Conservation (phyloP, 2,888 invertebrate species). For the Sinodicranocentrus sp. region DNA sequence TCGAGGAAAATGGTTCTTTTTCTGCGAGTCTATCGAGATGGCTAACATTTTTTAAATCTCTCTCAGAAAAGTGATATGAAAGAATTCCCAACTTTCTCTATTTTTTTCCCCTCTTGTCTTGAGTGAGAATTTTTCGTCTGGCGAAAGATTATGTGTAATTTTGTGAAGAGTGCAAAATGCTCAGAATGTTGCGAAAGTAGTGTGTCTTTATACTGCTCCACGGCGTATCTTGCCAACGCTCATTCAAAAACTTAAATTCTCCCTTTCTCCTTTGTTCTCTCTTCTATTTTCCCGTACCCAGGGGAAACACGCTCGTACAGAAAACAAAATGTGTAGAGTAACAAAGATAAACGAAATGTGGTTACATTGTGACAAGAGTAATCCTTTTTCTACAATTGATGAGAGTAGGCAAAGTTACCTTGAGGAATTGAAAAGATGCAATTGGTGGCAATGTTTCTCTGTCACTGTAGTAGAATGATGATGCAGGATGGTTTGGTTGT, state of each 20-base stretch:
- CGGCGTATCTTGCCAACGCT: not conserved
- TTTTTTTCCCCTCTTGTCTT: conserved; percentile 35
- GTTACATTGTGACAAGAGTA: conserved; percentile 67
- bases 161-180: conserved; percentile 47
- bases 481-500: conserved; percentile 94
- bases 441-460: conserved; percentile 91
- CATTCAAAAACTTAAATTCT: conserved; percentile 4
- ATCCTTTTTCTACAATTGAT: conserved; percentile 65
- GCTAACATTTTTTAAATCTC: conserved; percentile 46
- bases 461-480: conserved; percentile 96
- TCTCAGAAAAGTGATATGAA: conserved; percentile 52
- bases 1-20: conserved; percentile 19
- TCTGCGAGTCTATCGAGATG: conserved; percentile 34
- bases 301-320: conserved; percentile 10
- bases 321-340: conserved; percentile 39
- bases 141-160: conserved; percentile 58
- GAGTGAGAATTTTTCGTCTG: conserved; percentile 37
- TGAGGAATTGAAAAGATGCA: conserved; percentile 93
- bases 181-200: not conserved
- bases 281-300: not conserved
- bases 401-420: conserved; percentile 81
- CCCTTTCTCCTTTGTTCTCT: not conserved
- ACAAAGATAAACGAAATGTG: conserved; percentile 66
- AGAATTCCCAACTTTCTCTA: conserved; percentile 53
- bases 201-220: not conserved